Evolutionary conservation across 2,888 invertebrate genomes (phyloP).

Genomic region (Xestobium rufovillosum): DNA sequence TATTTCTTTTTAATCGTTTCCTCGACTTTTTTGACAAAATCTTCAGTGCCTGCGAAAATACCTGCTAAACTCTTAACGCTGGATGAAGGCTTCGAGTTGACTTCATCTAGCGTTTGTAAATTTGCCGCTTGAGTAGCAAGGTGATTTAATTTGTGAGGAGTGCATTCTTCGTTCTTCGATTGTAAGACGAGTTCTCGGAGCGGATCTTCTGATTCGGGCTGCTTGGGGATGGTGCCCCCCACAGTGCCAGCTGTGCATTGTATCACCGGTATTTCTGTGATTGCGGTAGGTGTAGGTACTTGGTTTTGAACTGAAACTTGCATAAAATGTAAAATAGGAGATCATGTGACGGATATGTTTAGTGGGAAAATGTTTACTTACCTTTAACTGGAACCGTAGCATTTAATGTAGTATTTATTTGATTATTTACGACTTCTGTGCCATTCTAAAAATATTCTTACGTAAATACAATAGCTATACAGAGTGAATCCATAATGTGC

Average conservation of each 20-base stretch:
- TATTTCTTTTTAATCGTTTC: conserved; percentile 38
- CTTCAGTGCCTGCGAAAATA: conserved; percentile 39
- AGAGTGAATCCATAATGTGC: no score
- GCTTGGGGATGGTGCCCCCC: conserved; percentile 12
- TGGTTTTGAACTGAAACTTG: conserved; percentile 3
- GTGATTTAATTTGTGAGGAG: conserved; percentile 46
- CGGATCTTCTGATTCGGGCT: conserved; percentile 46
- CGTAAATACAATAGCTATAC: no score
- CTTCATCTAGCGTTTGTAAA: conserved; percentile 46
- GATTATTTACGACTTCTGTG: no score
- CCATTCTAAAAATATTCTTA: no score
- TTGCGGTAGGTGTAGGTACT: no score
- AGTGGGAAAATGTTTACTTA: no score
- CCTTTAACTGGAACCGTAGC: no score
- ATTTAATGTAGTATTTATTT: no score
- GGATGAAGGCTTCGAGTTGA: conserved; percentile 21
- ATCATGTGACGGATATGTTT: conserved; percentile 12
- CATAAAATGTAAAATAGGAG: conserved; percentile 10
- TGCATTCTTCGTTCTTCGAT: conserved; percentile 38
- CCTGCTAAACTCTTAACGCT: conserved; percentile 39
- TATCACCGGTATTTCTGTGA: not conserved
- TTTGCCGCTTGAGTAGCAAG: conserved; percentile 58
- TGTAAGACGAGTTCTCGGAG: conserved; percentile 56
- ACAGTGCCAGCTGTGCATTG: not conserved
- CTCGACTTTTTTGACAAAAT: conserved; percentile 39